Evolutionary conservation across 2,888 invertebrate genomes (phyloP).

Genomic region (Sceliomorpha sp.): DNA sequence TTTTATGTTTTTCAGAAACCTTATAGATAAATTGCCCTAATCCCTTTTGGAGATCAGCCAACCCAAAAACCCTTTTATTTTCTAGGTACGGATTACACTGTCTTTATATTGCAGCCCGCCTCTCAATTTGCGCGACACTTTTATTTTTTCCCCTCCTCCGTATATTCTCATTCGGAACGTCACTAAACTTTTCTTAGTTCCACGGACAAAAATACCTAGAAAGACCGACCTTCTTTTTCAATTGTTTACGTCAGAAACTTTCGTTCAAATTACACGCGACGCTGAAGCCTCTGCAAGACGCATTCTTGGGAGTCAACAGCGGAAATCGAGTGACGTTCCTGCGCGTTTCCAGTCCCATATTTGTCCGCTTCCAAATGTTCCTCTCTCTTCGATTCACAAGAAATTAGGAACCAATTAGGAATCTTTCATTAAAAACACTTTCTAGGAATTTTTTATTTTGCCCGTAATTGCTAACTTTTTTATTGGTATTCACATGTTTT

Average conservation of each 20-base stretch:
- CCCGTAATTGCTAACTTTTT: too few species aligned
- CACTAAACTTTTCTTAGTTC: too few species aligned
- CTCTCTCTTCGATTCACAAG: not conserved
- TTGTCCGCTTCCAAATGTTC: not conserved
- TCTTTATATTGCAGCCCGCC: constrained; percentile 73
- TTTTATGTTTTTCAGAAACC: not conserved
- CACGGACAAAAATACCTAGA: not conserved
- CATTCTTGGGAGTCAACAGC: constrained; percentile 36
- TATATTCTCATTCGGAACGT: not conserved
- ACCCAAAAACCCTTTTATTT: constrained; percentile 75
- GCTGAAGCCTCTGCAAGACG: constrained; percentile 38
- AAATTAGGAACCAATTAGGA: not conserved
- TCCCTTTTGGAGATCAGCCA: constrained; percentile 71
- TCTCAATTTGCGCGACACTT: constrained; percentile 73
- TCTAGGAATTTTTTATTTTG: too few species aligned
- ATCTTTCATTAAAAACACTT: too few species aligned
- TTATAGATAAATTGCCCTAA: constrained; percentile 3
- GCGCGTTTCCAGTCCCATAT: constrained; percentile 28
- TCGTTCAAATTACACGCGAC: too few species aligned
- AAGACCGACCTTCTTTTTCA: too few species aligned
- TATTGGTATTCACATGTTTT: too few species aligned
- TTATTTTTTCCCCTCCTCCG: constrained; percentile 57
- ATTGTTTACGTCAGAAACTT: too few species aligned
- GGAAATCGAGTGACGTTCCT: constrained; percentile 26
- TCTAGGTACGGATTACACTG: constrained; percentile 79